A percentile compares a stretch with the other conserved stretches of the same genome.
Evolutionary conservation across 2,888 invertebrate species (phyloP).

Genomic region (Oxytorus armatus): DNA sequence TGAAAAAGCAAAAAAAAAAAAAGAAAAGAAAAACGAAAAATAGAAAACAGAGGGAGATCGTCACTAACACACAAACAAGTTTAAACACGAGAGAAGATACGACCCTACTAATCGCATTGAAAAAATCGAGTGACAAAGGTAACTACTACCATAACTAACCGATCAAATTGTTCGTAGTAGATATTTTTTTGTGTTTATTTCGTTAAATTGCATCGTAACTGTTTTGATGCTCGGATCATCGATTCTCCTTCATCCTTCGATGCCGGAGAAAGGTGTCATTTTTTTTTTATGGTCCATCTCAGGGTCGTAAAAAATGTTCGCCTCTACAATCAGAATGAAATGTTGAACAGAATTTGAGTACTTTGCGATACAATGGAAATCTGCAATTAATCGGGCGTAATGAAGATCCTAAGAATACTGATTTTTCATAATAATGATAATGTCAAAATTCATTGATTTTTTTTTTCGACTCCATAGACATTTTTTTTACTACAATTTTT

Average conservation of each 20-base stretch:
- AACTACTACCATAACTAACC: slow-evolving; percentile 76
- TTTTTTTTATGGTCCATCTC: slow-evolving; percentile 6
- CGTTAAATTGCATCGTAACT: slow-evolving; percentile 50
- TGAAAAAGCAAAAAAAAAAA: slow-evolving; percentile 37
- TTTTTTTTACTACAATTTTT: too few species aligned
- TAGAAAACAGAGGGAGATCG: slow-evolving; percentile 30
- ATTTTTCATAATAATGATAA: too few species aligned
- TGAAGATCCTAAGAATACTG: too few species aligned
- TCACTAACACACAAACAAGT: slow-evolving; percentile 45
- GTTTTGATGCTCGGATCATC: slow-evolving; percentile 35
- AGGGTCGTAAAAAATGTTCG: background rate
- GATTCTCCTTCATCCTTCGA: background rate
- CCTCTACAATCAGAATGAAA: too few species aligned
- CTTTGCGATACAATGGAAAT: too few species aligned
- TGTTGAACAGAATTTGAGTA: too few species aligned
- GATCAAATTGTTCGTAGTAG: slow-evolving; percentile 62
- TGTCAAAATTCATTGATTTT: too few species aligned
- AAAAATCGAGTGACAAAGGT: slow-evolving; percentile 78
- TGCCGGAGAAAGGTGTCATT: background rate
- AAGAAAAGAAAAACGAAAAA: slow-evolving; percentile 30
- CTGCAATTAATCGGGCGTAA: too few species aligned
- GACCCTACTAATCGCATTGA: slow-evolving; percentile 72
- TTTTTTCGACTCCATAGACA: too few species aligned
- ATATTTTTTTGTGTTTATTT: slow-evolving; percentile 37
- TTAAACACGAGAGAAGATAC: slow-evolving; percentile 63